Conservation (phyloP, 1,140 invertebrate genomes). For the Apis cerana region DNA sequence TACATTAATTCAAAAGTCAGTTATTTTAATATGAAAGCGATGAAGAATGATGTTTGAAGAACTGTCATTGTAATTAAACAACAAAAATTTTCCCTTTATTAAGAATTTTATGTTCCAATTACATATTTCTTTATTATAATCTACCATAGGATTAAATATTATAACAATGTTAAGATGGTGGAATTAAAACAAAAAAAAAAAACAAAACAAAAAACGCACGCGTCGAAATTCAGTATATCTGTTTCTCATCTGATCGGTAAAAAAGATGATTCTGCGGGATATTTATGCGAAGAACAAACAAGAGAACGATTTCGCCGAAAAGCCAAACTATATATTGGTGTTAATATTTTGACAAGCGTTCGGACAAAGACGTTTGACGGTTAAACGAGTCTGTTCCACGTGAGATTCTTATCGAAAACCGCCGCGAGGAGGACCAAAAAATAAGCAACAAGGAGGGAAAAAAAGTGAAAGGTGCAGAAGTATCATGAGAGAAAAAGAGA, state of each 20-base stretch:
- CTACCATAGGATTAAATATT: background rate
- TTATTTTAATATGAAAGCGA: too few species aligned
- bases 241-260: background rate
- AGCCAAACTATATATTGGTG: background rate
- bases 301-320: background rate
- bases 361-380: slow-evolving; percentile 6
- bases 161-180: background rate
- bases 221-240: background rate
- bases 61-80: background rate
- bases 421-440: slow-evolving; percentile 1
- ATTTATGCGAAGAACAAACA: background rate
- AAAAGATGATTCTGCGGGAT: background rate
- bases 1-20: too few species aligned
- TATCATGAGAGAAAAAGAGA: slow-evolving; percentile 10
- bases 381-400: slow-evolving; percentile 19
- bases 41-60: background rate
- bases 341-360: slow-evolving; percentile 29
- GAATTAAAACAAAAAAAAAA: background rate
- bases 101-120: background rate
- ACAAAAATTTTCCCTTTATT: background rate
- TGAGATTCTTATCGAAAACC: slow-evolving; percentile 43
- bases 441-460: slow-evolving; percentile 34
- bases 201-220: background rate
- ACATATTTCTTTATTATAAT: background rate
- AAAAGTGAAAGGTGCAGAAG: background rate